phyloP scores from a whole-genome alignment of 2,888 invertebrate genomes.

The Pocota personata region DNA sequence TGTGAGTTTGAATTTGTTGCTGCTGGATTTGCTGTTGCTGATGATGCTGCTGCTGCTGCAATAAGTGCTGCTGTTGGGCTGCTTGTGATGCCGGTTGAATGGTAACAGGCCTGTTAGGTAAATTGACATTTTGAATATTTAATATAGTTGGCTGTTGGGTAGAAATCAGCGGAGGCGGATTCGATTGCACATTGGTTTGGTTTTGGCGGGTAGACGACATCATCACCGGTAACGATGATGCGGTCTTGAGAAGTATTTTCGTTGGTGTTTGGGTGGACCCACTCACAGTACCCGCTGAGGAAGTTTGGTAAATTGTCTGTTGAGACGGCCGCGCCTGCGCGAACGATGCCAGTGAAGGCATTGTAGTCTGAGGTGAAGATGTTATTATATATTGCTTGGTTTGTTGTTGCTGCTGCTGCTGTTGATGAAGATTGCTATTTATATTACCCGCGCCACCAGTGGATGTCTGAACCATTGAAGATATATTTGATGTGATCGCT shows the following conservation, averaged over 20 bases:
- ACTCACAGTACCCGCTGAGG: constrained; percentile 75
- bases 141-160: constrained; percentile 79
- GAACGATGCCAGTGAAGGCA: constrained; percentile 81
- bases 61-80: constrained; percentile 81
- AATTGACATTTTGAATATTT: constrained; percentile 82
- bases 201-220: constrained; percentile 79
- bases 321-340: constrained; percentile 78
- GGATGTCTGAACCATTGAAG: constrained; percentile 53
- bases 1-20: constrained; percentile 79
- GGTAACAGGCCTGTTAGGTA: constrained; percentile 81
- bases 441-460: constrained; percentile 28
- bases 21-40: constrained; percentile 77
- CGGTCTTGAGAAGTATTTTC: constrained; percentile 82
- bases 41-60: constrained; percentile 81
- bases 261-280: constrained; percentile 79
- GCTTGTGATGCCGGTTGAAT: constrained; percentile 82
- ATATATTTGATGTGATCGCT: constrained; percentile 62
- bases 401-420: constrained; percentile 71
- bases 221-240: constrained; percentile 80
- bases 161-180: constrained; percentile 82
- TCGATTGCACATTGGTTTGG: constrained; percentile 76
- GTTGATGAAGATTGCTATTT: constrained; percentile 75
- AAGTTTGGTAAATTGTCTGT: constrained; percentile 80
- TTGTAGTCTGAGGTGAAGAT: constrained; percentile 77
- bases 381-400: constrained; percentile 80